Conservation (phyloP, 2,113 vertebrate species). For the Aphyosemion australe region DNA sequence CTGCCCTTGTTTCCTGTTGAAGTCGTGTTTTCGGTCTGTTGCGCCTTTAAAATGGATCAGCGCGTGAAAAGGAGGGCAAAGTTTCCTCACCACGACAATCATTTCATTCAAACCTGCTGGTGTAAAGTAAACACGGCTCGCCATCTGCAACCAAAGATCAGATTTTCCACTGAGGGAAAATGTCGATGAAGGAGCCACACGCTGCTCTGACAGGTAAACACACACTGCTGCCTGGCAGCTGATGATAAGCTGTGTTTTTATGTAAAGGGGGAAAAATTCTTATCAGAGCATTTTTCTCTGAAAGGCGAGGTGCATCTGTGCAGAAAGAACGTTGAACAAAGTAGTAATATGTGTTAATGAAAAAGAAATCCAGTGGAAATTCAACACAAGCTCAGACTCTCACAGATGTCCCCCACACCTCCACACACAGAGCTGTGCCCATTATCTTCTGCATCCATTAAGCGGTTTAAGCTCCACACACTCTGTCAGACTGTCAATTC, state of each 20-base stretch:
- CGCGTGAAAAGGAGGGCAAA: constrained; percentile 13
- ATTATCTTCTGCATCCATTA: constrained; percentile 61
- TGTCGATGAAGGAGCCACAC: constrained; percentile 12
- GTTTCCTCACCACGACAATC: constrained; percentile 24
- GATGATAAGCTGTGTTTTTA: constrained; percentile 51
- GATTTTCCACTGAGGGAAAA: constrained; percentile 28
- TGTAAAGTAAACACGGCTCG: constrained; percentile 39
- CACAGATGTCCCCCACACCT: constrained; percentile 4
- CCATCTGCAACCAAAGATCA: constrained; percentile 28
- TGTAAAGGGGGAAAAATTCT: constrained; percentile 31
- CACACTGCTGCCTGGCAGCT: constrained; percentile 34
- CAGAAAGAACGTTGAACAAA: constrained; percentile 32
- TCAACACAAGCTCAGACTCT: constrained; percentile 29
- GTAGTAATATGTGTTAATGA: constrained; percentile 39
- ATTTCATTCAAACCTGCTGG: constrained; percentile 28
- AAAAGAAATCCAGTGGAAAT: constrained; percentile 17
- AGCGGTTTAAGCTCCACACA: constrained; percentile 55
- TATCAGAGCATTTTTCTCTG: constrained; percentile 31
- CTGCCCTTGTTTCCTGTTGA: constrained; percentile 14
- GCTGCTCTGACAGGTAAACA: constrained; percentile 38
- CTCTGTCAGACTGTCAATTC: constrained; percentile 60
- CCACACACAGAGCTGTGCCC: constrained; percentile 26
- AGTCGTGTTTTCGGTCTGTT: constrained; percentile 6
- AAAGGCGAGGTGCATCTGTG: neutral
- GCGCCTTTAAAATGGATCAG: constrained; percentile 21